phyloP scores from a whole-genome alignment of 2,888 invertebrate genomes.

The Antheraea yamamai region DNA sequence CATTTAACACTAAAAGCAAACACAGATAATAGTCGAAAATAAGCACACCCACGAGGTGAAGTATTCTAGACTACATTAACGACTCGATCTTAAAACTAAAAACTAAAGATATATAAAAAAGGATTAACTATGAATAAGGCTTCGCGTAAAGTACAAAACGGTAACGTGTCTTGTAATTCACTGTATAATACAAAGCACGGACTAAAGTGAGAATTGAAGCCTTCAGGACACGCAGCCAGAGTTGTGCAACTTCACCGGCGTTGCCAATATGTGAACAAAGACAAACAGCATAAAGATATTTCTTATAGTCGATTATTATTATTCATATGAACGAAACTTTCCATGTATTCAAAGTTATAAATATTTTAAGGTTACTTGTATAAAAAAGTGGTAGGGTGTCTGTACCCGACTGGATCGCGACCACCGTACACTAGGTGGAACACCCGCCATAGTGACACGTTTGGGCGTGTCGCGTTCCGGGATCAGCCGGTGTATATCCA shows the following conservation, averaged over 20 bases:
- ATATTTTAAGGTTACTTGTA: background rate
- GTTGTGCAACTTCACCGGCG: slow-evolving; percentile 51
- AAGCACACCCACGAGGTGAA: too few relatives aligned
- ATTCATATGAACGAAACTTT: background rate
- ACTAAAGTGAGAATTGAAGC: slow-evolving; percentile 72
- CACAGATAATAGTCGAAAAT: too few relatives aligned
- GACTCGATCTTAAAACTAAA: too few relatives aligned
- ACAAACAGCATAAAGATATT: background rate
- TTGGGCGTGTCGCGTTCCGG: too few relatives aligned
- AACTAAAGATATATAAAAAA: too few relatives aligned
- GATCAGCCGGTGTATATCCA: too few relatives aligned
- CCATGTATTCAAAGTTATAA: background rate
- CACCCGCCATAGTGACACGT: too few relatives aligned
- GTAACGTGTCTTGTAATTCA: slow-evolving; percentile 42
- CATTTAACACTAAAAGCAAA: too few relatives aligned
- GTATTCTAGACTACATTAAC: too few relatives aligned
- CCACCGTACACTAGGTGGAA: too few relatives aligned
- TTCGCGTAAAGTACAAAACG: slow-evolving; percentile 46
- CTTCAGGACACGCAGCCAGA: slow-evolving; percentile 58
- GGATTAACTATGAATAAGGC: slow-evolving; percentile 45
- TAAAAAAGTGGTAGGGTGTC: too few relatives aligned
- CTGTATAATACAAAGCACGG: slow-evolving; percentile 51
- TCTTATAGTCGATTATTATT: background rate
- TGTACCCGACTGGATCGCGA: too few relatives aligned
- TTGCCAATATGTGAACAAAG: slow-evolving; percentile 23